A percentile compares a stretch with the other conserved stretches of the same genome.
Evolutionary conservation across 53 echinoderm and acorn worm species (phyloP).

Genomic region (Pentamera pediparva): DNA sequence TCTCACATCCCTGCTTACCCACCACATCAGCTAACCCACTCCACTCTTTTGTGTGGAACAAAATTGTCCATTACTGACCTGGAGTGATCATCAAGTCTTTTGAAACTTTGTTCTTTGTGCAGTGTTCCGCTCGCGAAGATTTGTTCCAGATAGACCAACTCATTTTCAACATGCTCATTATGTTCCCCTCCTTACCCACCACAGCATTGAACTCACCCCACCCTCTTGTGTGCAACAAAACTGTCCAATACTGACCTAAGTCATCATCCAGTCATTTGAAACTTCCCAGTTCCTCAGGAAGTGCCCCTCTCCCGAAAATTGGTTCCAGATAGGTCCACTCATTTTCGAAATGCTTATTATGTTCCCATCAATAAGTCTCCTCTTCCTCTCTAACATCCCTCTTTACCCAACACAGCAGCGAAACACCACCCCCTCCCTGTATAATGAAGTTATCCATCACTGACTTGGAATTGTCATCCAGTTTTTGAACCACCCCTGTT

Average conservation of each 20-base stretch:
- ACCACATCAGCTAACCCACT: too few species aligned
- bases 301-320: constrained; percentile 72
- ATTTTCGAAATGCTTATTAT: constrained; percentile 37
- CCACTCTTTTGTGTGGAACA: too few species aligned
- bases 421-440: too few species aligned
- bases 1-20: too few species aligned
- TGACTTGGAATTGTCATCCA: constrained; percentile 59
- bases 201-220: not conserved
- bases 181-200: too few species aligned
- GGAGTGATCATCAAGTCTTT: constrained; percentile 53
- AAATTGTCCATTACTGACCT: too few species aligned
- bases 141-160: too few species aligned
- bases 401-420: not conserved
- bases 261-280: constrained; percentile 27
- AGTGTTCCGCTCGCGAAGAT: too few species aligned
- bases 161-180: too few species aligned
- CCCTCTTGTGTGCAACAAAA: not conserved
- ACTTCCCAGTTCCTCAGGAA: constrained; percentile 62
- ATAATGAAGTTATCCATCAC: too few species aligned
- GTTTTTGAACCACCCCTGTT: constrained; percentile 62
- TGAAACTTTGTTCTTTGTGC: too few species aligned
- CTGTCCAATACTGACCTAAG: not conserved
- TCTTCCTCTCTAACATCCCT: constrained; percentile 24
- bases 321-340: constrained; percentile 68
- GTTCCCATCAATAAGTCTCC: constrained; percentile 52